Evolutionary conservation across 2,888 invertebrate species (phyloP).

Genomic region (Cyclophora punctaria): DNA sequence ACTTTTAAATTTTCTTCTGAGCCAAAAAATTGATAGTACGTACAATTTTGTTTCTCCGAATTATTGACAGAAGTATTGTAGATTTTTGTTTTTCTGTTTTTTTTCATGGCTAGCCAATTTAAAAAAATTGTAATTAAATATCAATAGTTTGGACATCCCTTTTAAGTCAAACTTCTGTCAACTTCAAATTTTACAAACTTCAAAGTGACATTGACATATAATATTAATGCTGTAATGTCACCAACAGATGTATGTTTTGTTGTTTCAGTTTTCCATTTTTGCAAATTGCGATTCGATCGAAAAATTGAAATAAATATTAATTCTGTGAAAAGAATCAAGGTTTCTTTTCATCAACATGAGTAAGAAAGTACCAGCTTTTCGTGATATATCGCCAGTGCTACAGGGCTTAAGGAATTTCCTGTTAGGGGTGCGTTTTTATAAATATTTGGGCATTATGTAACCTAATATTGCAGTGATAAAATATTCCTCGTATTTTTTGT

Average conservation of each 20-base stretch:
- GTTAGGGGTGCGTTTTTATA: conserved; percentile 68
- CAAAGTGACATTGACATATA: neutral
- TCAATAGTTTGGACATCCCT: no score
- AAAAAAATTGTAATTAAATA: no score
- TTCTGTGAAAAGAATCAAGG: neutral
- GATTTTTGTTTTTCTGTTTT: no score
- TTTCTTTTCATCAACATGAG: conserved; percentile 36
- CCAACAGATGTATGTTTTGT: conserved; percentile 23
- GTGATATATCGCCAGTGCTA: conserved; percentile 79
- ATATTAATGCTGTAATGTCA: conserved; percentile 7
- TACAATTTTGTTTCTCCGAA: no score
- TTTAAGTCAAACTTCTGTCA: no score
- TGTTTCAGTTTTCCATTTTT: neutral
- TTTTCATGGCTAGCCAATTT: no score
- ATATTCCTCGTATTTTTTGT: neutral
- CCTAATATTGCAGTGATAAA: conserved; percentile 6
- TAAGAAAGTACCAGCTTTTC: conserved; percentile 60
- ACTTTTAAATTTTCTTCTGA: no score
- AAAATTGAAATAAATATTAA: no score
- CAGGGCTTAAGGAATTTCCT: conserved; percentile 78
- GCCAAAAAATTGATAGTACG: no score
- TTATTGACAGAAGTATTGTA: no score
- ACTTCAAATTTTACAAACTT: no score
- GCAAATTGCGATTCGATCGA: no score
- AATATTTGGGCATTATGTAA: conserved; percentile 36